phyloP scores from a whole-genome alignment of 2,797 vertebrate species.

The Chloroceryle inda region DNA sequence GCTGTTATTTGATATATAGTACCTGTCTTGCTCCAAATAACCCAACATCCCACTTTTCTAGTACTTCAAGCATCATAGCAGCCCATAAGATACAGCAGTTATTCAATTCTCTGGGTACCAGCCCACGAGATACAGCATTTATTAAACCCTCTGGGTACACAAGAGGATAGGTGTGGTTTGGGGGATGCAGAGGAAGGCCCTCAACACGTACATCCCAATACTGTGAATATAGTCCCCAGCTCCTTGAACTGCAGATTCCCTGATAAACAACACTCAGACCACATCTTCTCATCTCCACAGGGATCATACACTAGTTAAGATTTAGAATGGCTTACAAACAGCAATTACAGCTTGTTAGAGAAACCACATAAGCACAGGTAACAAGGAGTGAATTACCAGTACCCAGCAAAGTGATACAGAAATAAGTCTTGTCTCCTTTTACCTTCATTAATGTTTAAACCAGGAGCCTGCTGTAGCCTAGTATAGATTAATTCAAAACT shows the following conservation, averaged over 20 bases:
- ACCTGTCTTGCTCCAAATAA: not conserved
- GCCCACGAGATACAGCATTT: not conserved
- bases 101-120: not conserved
- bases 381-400: not conserved
- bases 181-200: not conserved
- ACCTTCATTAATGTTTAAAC: not conserved
- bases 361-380: not conserved
- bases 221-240: not conserved
- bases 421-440: not conserved
- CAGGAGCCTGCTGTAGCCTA: not conserved
- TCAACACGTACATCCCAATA: not conserved
- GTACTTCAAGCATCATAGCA: not conserved
- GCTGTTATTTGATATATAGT: not conserved
- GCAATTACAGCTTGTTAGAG: not conserved
- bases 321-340: not conserved
- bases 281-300: not conserved
- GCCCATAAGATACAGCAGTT: not conserved
- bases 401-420: not conserved
- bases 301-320: not conserved
- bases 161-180: not conserved
- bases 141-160: too few relatives aligned
- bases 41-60: not conserved
- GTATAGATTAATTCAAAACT: not conserved
- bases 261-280: not conserved
- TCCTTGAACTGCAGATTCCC: not conserved